phyloP scores from a whole-genome alignment of 2,797 vertebrate species.

The Scarus forsteni region DNA sequence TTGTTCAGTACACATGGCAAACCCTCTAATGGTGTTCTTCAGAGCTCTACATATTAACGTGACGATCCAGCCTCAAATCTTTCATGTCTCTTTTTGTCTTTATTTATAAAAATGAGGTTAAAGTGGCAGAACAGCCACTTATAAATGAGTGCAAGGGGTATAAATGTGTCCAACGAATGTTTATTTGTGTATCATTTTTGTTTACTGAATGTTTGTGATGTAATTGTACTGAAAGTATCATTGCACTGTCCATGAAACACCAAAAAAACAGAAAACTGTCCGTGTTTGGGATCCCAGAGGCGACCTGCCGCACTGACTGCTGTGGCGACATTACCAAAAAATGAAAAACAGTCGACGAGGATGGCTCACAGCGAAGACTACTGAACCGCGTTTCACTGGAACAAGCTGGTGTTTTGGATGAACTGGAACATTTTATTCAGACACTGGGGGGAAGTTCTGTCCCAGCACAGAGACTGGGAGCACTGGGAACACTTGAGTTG shows the following conservation, averaged over 20 bases:
- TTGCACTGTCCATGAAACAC: no score
- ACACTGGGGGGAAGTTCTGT: constrained; percentile 1
- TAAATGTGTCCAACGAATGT: background rate
- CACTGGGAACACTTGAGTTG: constrained; percentile 17
- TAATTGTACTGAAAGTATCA: background rate
- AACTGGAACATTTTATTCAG: background rate
- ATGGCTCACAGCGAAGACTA: constrained; percentile 16
- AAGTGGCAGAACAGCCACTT: background rate
- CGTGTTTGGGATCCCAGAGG: constrained; percentile 46
- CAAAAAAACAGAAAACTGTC: background rate
- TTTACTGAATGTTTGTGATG: background rate
- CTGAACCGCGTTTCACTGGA: constrained; percentile 39
- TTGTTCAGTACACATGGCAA: no score
- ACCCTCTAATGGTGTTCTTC: background rate
- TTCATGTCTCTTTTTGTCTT: background rate
- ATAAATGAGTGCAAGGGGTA: background rate
- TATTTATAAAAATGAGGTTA: background rate
- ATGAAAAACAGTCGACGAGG: background rate
- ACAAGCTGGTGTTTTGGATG: background rate
- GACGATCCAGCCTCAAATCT: background rate
- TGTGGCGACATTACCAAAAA: constrained; percentile 31
- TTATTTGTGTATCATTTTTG: background rate
- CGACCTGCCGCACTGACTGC: background rate
- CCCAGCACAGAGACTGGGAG: constrained; percentile 28
- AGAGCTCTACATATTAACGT: background rate